These are phyloP conservation scores for Actias luna DNA, from an alignment of 2,888 invertebrate species.

Conservation along the genomic window DNA sequence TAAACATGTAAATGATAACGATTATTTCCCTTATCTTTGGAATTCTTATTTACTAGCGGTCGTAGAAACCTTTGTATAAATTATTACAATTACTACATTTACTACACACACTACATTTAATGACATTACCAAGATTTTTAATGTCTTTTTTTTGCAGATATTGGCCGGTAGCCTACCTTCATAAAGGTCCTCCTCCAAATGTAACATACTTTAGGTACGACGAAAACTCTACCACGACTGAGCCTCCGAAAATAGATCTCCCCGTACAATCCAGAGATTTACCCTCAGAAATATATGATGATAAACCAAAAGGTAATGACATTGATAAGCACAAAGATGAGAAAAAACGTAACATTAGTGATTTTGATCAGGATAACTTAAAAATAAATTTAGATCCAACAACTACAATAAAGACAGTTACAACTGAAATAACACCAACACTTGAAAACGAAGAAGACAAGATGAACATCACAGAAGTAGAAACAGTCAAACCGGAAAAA, in stretches of 20 bases:
- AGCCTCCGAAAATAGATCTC: slow-evolving; percentile 21
- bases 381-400: slow-evolving; percentile 35
- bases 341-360: slow-evolving; percentile 56
- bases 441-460: slow-evolving; percentile 33
- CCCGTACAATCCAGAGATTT: slow-evolving; percentile 26
- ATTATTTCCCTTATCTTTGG: too few species aligned
- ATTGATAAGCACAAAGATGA: slow-evolving; percentile 52
- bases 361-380: slow-evolving; percentile 38
- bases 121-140: neutral
- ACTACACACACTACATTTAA: too few species aligned
- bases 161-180: slow-evolving; percentile 92
- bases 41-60: too few species aligned
- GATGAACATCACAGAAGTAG: slow-evolving; percentile 46
- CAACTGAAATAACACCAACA: slow-evolving; percentile 27
- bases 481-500: slow-evolving; percentile 40
- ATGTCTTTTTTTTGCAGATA: slow-evolving; percentile 55
- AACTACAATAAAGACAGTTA: slow-evolving; percentile 31
- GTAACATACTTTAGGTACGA: slow-evolving; percentile 80
- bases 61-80: too few species aligned
- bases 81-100: too few species aligned
- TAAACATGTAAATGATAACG: too few species aligned
- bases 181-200: slow-evolving; percentile 90
- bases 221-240: slow-evolving; percentile 50
- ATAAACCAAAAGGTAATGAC: slow-evolving; percentile 26
- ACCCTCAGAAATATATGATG: slow-evolving; percentile 25